Conservation (phyloP, 53 echinoderm and acorn worm species). For the Zoroaster sp. region DNA sequence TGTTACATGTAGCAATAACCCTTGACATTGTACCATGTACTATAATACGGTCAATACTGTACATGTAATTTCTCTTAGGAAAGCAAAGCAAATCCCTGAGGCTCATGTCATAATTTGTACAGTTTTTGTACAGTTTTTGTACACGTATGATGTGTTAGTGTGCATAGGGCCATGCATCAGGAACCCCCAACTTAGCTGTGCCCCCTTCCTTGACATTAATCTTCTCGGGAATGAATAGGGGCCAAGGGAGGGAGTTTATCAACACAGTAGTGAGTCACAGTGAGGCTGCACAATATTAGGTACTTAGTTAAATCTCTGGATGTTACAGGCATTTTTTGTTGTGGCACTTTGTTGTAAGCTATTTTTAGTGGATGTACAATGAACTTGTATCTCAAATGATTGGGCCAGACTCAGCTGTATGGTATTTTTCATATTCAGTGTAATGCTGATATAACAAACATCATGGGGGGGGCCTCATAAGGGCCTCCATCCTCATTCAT, state of each 20-base stretch:
- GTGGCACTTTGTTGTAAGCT: neutral
- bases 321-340: neutral
- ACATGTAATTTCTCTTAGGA: neutral
- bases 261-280: constrained; percentile 22
- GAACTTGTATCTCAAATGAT: too few species aligned
- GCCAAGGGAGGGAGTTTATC: neutral
- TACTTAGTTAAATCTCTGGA: neutral
- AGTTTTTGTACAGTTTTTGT: neutral
- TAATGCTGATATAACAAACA: too few species aligned
- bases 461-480: too few species aligned
- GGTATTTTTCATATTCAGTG: too few species aligned
- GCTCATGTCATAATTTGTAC: neutral
- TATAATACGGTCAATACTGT: neutral
- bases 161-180: neutral
- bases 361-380: neutral
- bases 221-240: constrained; percentile 19
- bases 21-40: neutral
- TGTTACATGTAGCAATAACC: neutral
- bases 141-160: neutral
- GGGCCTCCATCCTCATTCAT: too few species aligned
- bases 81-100: neutral
- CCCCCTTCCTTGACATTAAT: constrained; percentile 31
- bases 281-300: constrained; percentile 45
- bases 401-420: too few species aligned
- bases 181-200: constrained; percentile 35